A percentile compares a stretch with the other conserved stretches of the same genome.
phyloP scores from a whole-genome alignment of 2,797 vertebrate species.

The Amniataba percoides region DNA sequence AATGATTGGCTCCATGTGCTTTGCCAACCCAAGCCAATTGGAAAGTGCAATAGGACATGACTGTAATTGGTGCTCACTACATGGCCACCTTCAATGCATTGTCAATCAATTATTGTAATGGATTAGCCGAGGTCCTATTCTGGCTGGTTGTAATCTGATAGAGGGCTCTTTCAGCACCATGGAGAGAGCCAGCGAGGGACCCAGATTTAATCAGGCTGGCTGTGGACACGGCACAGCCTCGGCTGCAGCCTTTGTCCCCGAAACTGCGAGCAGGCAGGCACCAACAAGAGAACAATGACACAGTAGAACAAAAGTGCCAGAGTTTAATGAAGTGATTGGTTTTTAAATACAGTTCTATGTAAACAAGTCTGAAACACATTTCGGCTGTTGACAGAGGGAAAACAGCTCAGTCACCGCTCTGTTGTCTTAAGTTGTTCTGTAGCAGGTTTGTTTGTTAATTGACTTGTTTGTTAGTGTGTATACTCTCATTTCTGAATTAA shows the following conservation, averaged over 20 bases:
- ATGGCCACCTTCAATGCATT: slow-evolving; percentile 89
- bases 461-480: not conserved
- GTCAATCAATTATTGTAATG: slow-evolving; percentile 98
- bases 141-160: slow-evolving; percentile 94
- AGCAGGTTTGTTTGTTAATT: not conserved
- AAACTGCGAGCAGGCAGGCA: slow-evolving; percentile 58
- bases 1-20: slow-evolving; percentile 71
- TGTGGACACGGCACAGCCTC: slow-evolving; percentile 67
- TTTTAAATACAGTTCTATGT: slow-evolving; percentile 64
- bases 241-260: slow-evolving; percentile 73
- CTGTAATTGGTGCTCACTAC: slow-evolving; percentile 91
- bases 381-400: slow-evolving; percentile 8
- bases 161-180: slow-evolving; percentile 95
- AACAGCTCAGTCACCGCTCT: not conserved
- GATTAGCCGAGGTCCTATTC: slow-evolving; percentile 94
- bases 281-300: slow-evolving; percentile 62
- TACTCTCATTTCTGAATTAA: not conserved
- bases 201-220: slow-evolving; percentile 94
- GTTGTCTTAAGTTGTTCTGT: not conserved
- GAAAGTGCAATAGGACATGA: slow-evolving; percentile 89
- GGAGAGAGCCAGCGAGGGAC: slow-evolving; percentile 94
- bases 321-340: slow-evolving; percentile 68
- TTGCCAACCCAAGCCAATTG: slow-evolving; percentile 81
- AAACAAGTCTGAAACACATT: slow-evolving; percentile 23
- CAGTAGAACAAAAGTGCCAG: slow-evolving; percentile 67